Evolutionary conservation across 2,888 invertebrate genomes (phyloP).

Genomic region (Cryptus armator): DNA sequence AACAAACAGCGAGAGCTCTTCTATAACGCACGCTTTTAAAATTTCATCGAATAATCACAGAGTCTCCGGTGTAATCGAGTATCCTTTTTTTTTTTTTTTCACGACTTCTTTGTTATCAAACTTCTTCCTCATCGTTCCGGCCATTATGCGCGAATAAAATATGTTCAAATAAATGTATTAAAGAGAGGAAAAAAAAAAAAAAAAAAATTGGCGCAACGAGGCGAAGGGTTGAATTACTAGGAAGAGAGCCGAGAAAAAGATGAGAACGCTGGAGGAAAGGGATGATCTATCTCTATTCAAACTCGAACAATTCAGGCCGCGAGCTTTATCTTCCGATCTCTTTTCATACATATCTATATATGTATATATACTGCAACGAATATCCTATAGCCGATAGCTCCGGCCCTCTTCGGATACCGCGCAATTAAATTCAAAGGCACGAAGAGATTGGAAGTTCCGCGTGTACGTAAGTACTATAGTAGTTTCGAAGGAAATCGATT

Average conservation of each 20-base stretch:
- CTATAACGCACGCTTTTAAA: slow-evolving; percentile 15
- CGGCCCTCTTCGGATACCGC: slow-evolving; percentile 44
- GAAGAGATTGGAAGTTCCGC: slow-evolving; percentile 64
- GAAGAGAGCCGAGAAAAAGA: slow-evolving; percentile 24
- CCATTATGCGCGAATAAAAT: slow-evolving; percentile 44
- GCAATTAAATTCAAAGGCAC: slow-evolving; percentile 66
- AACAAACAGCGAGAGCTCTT: slow-evolving; percentile 52
- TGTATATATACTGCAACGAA: slow-evolving; percentile 2
- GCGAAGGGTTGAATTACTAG: slow-evolving; percentile 44
- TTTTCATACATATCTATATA: slow-evolving; percentile 1
- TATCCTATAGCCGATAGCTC: slow-evolving; percentile 40
- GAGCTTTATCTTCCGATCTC: slow-evolving; percentile 45
- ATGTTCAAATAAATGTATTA: neutral
- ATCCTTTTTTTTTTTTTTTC: slow-evolving; percentile 1
- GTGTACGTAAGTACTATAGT: slow-evolving; percentile 48
- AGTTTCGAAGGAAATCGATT: slow-evolving; percentile 66
- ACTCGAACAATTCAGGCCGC: slow-evolving; percentile 55
- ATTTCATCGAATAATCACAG: slow-evolving; percentile 42
- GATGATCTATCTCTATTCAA: slow-evolving; percentile 57
- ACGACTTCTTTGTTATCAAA: slow-evolving; percentile 43
- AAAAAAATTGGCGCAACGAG: neutral
- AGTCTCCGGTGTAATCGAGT: slow-evolving; percentile 25
- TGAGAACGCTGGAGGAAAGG: slow-evolving; percentile 1
- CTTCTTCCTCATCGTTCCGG: neutral
- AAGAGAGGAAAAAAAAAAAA: neutral